Conservation (phyloP, 2,113 vertebrate species). For the Zingel zingel region DNA sequence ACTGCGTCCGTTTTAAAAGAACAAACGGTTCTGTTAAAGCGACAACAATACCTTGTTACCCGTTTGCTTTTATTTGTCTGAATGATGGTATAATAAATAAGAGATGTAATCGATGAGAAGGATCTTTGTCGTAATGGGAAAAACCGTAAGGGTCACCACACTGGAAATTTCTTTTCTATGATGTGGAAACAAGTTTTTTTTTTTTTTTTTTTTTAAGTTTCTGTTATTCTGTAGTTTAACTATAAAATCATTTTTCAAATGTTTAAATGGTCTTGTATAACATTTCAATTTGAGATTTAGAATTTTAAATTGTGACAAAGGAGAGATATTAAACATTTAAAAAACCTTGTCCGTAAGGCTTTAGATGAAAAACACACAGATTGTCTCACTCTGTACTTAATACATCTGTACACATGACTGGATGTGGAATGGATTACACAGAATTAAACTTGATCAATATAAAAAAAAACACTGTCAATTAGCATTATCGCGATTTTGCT, state of each 20-base stretch:
- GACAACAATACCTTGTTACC: constrained; percentile 3
- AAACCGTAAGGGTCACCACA: constrained; percentile 10
- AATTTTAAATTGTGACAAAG: neutral
- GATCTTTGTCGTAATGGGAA: constrained; percentile 32
- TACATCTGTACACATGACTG: neutral
- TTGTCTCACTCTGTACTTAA: neutral
- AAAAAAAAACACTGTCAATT: neutral
- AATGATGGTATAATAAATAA: neutral
- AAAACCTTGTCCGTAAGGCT: neutral
- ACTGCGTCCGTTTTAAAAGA: constrained; percentile 33
- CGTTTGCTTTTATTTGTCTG: neutral
- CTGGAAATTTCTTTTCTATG: constrained; percentile 38
- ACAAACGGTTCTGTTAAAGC: constrained; percentile 44
- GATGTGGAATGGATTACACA: neutral
- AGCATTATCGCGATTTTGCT: neutral
- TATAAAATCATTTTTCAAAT: neutral
- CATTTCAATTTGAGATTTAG: neutral
- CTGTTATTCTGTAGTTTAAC: neutral
- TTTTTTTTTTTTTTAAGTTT: neutral
- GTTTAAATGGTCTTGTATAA: neutral
- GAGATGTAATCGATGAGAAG: constrained; percentile 33
- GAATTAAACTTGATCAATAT: neutral
- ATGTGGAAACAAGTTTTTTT: neutral
- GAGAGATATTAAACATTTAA: neutral
- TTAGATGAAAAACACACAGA: neutral